Evolutionary conservation across 2,888 invertebrate species (phyloP).

Genomic region (Leucoma salicis): DNA sequence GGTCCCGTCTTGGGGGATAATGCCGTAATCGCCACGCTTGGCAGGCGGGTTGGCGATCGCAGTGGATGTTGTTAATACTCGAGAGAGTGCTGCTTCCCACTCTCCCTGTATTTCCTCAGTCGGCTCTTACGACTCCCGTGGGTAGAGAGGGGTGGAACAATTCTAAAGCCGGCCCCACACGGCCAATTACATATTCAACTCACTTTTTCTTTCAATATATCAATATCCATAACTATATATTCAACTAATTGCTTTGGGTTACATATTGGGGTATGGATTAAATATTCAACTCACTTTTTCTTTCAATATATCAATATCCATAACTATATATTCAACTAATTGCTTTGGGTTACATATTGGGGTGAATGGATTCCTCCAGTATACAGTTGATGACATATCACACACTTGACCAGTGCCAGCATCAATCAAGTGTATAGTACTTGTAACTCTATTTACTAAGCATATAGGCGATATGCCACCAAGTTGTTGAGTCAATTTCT

Average conservation of each 20-base stretch:
- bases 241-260: slow-evolving; percentile 95
- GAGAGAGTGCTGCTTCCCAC: no score
- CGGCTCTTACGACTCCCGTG: no score
- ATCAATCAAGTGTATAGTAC: slow-evolving; percentile 95
- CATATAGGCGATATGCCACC: slow-evolving; percentile 95
- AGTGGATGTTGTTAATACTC: no score
- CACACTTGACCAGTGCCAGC: slow-evolving; percentile 94
- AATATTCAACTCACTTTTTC: slow-evolving; percentile 71
- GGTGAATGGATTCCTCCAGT: slow-evolving; percentile 93
- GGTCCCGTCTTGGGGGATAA: no score
- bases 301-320: slow-evolving; percentile 93
- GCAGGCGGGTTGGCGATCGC: no score
- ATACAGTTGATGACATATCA: slow-evolving; percentile 89
- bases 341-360: slow-evolving; percentile 95
- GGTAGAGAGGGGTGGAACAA: no score
- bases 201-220: slow-evolving; percentile 85
- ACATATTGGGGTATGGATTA: slow-evolving; percentile 92
- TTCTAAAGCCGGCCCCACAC: no score
- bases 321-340: slow-evolving; percentile 94
- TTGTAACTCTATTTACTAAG: slow-evolving; percentile 94
- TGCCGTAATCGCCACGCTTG: no score
- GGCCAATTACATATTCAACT: slow-evolving; percentile 44
- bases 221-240: slow-evolving; percentile 97
- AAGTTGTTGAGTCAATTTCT: slow-evolving; percentile 91
- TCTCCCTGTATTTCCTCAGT: no score